Percentiles rank a stretch among this genome's conserved stretches.
phyloP scores from a whole-genome alignment of 1,140 invertebrate genomes.

The Pogonomyrmex californicus region DNA sequence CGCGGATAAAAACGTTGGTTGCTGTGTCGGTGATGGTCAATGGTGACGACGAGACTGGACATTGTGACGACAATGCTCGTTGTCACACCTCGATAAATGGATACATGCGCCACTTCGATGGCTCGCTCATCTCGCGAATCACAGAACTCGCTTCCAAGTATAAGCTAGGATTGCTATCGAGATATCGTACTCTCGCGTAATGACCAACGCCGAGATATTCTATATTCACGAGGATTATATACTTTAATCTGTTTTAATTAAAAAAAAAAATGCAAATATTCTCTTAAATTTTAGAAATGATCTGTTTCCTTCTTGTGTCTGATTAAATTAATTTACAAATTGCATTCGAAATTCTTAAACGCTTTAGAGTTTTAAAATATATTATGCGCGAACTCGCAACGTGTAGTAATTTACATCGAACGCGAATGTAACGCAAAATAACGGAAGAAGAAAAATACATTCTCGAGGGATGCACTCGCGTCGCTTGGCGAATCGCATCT shows the following conservation, averaged over 20 bases:
- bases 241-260: not conserved
- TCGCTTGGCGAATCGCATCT: slow-evolving; percentile 47
- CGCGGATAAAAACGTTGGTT: slow-evolving; percentile 65
- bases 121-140: slow-evolving; percentile 21
- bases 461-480: not conserved
- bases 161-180: not conserved
- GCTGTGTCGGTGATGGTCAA: slow-evolving; percentile 8
- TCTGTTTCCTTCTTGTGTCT: no score
- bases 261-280: not conserved
- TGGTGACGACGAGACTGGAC: not conserved
- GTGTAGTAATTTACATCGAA: slow-evolving; percentile 24
- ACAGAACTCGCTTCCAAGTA: not conserved
- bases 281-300: not conserved
- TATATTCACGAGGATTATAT: not conserved
- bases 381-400: not conserved
- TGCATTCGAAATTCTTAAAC: not conserved
- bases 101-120: slow-evolving; percentile 55
- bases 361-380: not conserved
- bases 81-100: slow-evolving; percentile 68
- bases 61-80: slow-evolving; percentile 70
- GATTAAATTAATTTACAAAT: not conserved
- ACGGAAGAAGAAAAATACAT: slow-evolving; percentile 19
- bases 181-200: not conserved
- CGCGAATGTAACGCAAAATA: not conserved
- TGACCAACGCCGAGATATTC: not conserved